These are phyloP conservation scores for Sander lucioperca DNA, from an alignment of 2,113 vertebrate genomes.

Conservation along the genomic window DNA sequence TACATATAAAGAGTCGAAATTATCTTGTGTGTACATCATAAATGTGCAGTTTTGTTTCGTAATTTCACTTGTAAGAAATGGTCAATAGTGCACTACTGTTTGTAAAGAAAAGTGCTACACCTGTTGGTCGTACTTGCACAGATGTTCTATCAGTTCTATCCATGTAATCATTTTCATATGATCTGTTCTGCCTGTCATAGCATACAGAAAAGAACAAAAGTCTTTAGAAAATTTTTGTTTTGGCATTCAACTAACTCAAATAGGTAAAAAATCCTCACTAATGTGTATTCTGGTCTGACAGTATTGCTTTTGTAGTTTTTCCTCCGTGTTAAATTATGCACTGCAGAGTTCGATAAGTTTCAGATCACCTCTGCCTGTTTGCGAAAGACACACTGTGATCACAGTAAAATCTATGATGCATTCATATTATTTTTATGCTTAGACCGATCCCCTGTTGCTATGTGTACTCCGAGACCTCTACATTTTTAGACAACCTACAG, in stretches of 20 bases:
- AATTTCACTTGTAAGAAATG: not conserved
- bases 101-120: not conserved
- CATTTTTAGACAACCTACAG: not conserved
- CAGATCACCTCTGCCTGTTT: constrained; percentile 1
- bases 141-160: not conserved
- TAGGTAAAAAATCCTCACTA: too few species aligned
- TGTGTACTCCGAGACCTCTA: not conserved
- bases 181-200: too few species aligned
- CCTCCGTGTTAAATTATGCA: constrained; percentile 5
- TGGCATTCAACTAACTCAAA: too few species aligned
- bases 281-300: not conserved
- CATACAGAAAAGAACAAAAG: too few species aligned
- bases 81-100: too few species aligned
- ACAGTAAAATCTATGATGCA: not conserved
- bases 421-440: constrained; percentile 13
- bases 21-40: constrained; percentile 1
- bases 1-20: constrained; percentile 3
- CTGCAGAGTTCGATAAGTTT: not conserved
- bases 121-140: not conserved
- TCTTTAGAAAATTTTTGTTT: too few species aligned
- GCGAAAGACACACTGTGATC: not conserved
- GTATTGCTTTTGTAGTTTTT: constrained; percentile 16
- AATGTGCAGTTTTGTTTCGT: not conserved
- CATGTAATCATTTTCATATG: too few species aligned
- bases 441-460: constrained; percentile 2